phyloP scores from a whole-genome alignment of 2,797 vertebrate genomes.

The Rhabdophis nuchalis region DNA sequence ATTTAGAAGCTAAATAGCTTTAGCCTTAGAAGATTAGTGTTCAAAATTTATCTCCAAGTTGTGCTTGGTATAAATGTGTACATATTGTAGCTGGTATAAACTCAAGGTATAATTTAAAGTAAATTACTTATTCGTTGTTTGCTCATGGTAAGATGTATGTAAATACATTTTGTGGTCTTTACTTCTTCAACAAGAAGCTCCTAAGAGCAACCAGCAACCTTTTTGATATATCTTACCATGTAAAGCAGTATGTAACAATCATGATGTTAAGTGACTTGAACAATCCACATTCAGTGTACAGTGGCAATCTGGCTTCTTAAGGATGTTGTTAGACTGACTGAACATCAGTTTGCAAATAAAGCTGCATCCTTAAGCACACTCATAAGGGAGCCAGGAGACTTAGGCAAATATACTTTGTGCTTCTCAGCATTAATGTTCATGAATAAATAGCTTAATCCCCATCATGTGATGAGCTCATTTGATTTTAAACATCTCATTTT shows the following conservation, averaged over 20 bases:
- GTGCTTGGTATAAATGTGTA: not conserved
- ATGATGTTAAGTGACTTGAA: not conserved
- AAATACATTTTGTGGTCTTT: not conserved
- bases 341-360: not conserved
- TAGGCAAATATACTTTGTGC: not conserved
- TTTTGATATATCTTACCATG: not conserved
- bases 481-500: conserved; percentile 26
- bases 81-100: not conserved
- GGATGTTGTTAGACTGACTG: not conserved
- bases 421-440: not conserved
- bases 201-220: not conserved
- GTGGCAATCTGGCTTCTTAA: not conserved
- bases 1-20: not conserved
- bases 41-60: not conserved
- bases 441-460: not conserved
- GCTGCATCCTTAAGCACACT: not conserved
- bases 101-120: not conserved
- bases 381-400: not conserved
- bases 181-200: not conserved
- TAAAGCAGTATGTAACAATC: not conserved
- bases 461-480: not conserved
- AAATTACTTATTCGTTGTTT: not conserved
- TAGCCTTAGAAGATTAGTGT: not conserved
- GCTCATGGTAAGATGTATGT: not conserved
- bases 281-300: not conserved